These are phyloP conservation scores for Trichacis sp. DNA, from an alignment of 2,888 invertebrate genomes.

Conservation along the genomic window DNA sequence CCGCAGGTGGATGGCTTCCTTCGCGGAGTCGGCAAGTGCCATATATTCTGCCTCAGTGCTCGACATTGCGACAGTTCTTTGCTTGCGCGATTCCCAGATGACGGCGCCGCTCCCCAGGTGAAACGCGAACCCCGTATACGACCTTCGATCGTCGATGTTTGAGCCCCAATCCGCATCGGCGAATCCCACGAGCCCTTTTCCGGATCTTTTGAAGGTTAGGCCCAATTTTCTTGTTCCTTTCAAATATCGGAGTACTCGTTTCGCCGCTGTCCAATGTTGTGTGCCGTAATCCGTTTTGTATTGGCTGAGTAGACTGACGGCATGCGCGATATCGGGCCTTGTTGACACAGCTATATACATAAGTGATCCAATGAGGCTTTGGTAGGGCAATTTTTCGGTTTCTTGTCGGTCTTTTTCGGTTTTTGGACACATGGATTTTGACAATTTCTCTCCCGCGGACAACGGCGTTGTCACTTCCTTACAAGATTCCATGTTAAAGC, in stretches of 20 bases:
- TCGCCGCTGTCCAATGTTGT: slow-evolving; percentile 28
- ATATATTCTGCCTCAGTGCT: no score
- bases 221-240: slow-evolving; percentile 11
- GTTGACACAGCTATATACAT: slow-evolving; percentile 38
- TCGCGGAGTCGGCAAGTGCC: slow-evolving; percentile 30
- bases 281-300: slow-evolving; percentile 18
- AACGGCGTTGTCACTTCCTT: slow-evolving; percentile 48
- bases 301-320: slow-evolving; percentile 33
- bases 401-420: slow-evolving; percentile 16
- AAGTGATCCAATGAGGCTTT: slow-evolving; percentile 24
- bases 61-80: slow-evolving; percentile 15
- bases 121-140: slow-evolving; percentile 10
- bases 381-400: slow-evolving; percentile 22
- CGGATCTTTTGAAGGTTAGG: neutral
- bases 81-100: slow-evolving; percentile 15
- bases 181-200: neutral
- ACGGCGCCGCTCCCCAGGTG: slow-evolving; percentile 2
- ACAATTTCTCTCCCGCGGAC: slow-evolving; percentile 15
- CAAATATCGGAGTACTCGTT: slow-evolving; percentile 23
- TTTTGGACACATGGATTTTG: slow-evolving; percentile 16
- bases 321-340: slow-evolving; percentile 36
- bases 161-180: slow-evolving; percentile 19
- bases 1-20: slow-evolving; percentile 23
- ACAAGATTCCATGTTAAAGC: slow-evolving; percentile 49
- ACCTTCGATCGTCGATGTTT: slow-evolving; percentile 7